phyloP scores from a whole-genome alignment of 2,113 vertebrate species.

The Neoarius graeffei region DNA sequence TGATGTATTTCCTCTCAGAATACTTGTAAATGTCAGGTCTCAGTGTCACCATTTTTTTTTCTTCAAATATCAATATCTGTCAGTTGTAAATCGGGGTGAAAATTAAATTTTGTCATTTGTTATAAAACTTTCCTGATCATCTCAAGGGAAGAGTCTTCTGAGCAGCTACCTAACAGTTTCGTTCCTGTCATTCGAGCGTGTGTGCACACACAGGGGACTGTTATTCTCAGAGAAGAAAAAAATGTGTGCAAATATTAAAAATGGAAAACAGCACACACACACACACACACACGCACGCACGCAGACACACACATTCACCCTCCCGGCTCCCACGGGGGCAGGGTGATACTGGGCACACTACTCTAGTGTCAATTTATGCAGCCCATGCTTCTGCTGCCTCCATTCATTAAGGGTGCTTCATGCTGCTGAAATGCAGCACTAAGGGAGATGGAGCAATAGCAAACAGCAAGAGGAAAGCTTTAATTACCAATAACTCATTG shows the following conservation, averaged over 20 bases:
- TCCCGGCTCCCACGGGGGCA: slow-evolving; percentile 71
- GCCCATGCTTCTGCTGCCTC: slow-evolving; percentile 75
- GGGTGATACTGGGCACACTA: slow-evolving; percentile 77
- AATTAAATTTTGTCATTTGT: slow-evolving; percentile 36
- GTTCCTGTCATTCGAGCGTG: slow-evolving; percentile 47
- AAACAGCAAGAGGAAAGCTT: slow-evolving; percentile 50
- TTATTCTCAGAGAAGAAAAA: slow-evolving; percentile 58
- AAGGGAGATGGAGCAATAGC: slow-evolving; percentile 49
- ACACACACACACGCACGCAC: slow-evolving; percentile 76
- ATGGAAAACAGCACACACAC: slow-evolving; percentile 66
- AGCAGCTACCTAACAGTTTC: slow-evolving; percentile 55
- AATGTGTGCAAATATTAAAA: slow-evolving; percentile 70
- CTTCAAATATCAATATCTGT: slow-evolving; percentile 2
- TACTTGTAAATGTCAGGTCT: slow-evolving; percentile 2
- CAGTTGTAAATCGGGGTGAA: slow-evolving; percentile 34
- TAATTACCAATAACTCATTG: slow-evolving; percentile 52
- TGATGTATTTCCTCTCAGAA: background rate
- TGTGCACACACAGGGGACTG: slow-evolving; percentile 53
- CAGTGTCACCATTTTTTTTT: background rate
- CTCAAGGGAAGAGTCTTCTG: slow-evolving; percentile 45
- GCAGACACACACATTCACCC: slow-evolving; percentile 73
- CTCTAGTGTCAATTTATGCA: slow-evolving; percentile 77
- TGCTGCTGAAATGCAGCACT: slow-evolving; percentile 52
- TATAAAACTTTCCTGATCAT: slow-evolving; percentile 41
- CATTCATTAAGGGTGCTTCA: slow-evolving; percentile 63